Base-by-base conservation (phyloP, 2,888 invertebrate genomes). In the Physocephala rufipes region DNA sequence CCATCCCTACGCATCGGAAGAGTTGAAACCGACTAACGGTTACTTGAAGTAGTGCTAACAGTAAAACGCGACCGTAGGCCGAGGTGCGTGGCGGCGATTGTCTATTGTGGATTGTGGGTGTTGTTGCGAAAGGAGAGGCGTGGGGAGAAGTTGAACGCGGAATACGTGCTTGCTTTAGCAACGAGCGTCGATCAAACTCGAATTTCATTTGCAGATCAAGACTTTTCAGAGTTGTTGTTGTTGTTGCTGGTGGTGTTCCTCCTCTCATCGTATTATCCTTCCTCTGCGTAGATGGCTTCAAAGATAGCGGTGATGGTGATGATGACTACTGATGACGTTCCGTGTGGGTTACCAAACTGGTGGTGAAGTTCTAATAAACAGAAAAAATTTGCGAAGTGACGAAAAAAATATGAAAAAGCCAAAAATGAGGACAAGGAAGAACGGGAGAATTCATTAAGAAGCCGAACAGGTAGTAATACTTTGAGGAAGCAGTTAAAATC, bases 121-220 rank as follows among this genome's bases (percentile, higher is more conserved):
- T 19, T n/a, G n/a, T n/a, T n/a, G n/a, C 24, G 21, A 21, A 21
- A 21, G 5, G 2, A 21, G 21, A 3, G 53, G 53, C 21, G 53
- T 12, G 21, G 3, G 53, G 53, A 2, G 24, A 5, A 9, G n/a
- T 49, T 15, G 58, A 28, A 28, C 26, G 24, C 58, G 16, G n/a
- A n/a, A n/a, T n/a, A 58, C 28, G 24, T 9, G 58, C 16, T 15
- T 16, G 58, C 24, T n/a, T 2, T 16, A 62, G 24, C 21, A 16
- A 21, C 51, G 64, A 21, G n/a, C 62, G 61, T 9, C 73, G 76
- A 77, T 68, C 68, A 68, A 68, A 62, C 62, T 49, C 51, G 62
- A 68, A 62, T 62, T 68, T 68, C 51, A 68, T 68, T 68, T 68
- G 61, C 67, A 45, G 67, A 49, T 68, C 67, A 68, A 61, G 67